Evolutionary conservation across 2,113 vertebrate genomes (phyloP).

Genomic region (Microtus montanus): DNA sequence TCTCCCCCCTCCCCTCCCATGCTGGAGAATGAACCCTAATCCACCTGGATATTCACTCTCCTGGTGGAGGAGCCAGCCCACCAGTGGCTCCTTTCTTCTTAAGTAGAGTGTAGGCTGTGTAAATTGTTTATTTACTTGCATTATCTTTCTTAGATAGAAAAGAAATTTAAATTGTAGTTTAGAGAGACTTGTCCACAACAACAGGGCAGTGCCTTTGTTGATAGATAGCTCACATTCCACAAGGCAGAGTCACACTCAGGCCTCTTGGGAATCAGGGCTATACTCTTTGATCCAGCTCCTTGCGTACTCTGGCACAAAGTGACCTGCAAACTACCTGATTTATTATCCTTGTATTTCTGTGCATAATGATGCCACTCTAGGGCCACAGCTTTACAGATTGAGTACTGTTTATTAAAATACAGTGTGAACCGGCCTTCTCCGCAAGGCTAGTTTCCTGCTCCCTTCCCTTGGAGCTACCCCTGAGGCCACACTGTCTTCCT

Average conservation of each 20-base stretch:
- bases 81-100: neutral
- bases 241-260: slow-evolving; percentile 58
- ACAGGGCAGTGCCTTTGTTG: slow-evolving; percentile 55
- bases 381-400: neutral
- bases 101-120: neutral
- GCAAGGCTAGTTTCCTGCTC: neutral
- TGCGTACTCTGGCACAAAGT: slow-evolving; percentile 50
- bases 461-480: slow-evolving; percentile 13
- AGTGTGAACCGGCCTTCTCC: neutral
- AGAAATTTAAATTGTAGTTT: slow-evolving; percentile 55
- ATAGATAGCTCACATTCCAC: slow-evolving; percentile 76
- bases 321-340: slow-evolving; percentile 29
- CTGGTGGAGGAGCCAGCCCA: neutral
- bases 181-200: neutral
- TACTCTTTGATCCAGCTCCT: slow-evolving; percentile 63
- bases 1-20: neutral
- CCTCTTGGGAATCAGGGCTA: slow-evolving; percentile 3
- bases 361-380: neutral
- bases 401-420: slow-evolving; percentile 11
- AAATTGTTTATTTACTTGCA: slow-evolving; percentile 25
- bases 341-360: slow-evolving; percentile 36
- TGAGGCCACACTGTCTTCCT: neutral
- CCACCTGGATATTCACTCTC: neutral
- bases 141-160: slow-evolving; percentile 48
- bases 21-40: neutral